Percentiles rank a stretch among this genome's conserved stretches.
phyloP scores from a whole-genome alignment of 2,888 invertebrate species.

The Galeruca laticollis region DNA sequence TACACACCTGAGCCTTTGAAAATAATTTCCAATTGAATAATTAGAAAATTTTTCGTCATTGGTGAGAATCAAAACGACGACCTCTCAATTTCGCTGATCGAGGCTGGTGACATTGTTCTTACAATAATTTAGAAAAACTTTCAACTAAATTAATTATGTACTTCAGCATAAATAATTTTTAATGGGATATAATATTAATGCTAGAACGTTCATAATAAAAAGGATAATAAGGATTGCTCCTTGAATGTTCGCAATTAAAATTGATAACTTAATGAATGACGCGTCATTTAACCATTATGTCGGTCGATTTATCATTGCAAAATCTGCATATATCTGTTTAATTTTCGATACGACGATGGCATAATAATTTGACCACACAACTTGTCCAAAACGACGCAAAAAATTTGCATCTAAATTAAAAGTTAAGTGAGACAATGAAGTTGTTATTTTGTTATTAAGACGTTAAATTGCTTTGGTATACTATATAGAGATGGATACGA shows the following conservation, averaged over 20 bases:
- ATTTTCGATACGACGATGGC: conserved; percentile 39
- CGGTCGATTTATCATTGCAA: conserved; percentile 39
- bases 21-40: too few relatives aligned
- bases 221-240: conserved; percentile 32
- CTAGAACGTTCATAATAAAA: conserved; percentile 21
- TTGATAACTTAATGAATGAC: conserved; percentile 43
- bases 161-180: background rate
- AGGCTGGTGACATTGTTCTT: too few relatives aligned
- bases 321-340: conserved; percentile 48
- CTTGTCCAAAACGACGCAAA: conserved; percentile 45
- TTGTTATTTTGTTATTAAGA: conserved; percentile 43
- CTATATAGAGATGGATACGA: conserved; percentile 1
- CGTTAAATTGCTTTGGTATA: conserved; percentile 35
- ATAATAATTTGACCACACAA: conserved; percentile 48
- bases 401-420: conserved; percentile 50
- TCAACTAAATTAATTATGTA: background rate
- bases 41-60: too few relatives aligned
- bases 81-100: too few relatives aligned
- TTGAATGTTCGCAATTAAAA: conserved; percentile 35
- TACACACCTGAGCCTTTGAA: too few relatives aligned
- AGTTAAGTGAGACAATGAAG: conserved; percentile 45
- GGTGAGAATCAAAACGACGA: too few relatives aligned
- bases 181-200: background rate
- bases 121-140: background rate
- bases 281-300: conserved; percentile 33